These are phyloP conservation scores for Mythimna vitellina DNA, from an alignment of 2,888 invertebrate species.

Conservation along the genomic window DNA sequence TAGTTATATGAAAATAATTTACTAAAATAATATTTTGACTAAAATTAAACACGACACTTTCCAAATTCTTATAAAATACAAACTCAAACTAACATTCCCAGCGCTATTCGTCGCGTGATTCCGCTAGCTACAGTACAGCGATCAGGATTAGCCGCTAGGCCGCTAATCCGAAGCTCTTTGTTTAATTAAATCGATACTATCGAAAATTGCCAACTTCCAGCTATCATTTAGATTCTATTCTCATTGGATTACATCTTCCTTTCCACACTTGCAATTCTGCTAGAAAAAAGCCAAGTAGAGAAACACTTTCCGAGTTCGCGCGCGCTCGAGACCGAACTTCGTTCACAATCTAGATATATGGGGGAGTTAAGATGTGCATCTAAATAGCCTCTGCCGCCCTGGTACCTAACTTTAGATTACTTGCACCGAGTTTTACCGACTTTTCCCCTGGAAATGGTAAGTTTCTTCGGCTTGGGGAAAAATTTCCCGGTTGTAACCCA, in stretches of 20 bases:
- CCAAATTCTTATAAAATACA: conserved; percentile 26
- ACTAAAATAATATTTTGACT: too few species aligned
- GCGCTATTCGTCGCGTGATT: conserved; percentile 31
- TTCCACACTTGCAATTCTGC: conserved; percentile 77
- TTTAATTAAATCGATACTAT: conserved; percentile 77
- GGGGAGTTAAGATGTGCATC: conserved; percentile 90
- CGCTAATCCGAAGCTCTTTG: conserved; percentile 63
- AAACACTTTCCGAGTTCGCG: conserved; percentile 62
- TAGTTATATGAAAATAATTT: too few species aligned
- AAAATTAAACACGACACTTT: conserved; percentile 6
- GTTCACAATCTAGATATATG: conserved; percentile 89
- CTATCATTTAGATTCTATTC: conserved; percentile 73
- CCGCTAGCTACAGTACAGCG: conserved; percentile 37
- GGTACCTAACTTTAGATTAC: conserved; percentile 90
- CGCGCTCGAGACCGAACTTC: conserved; percentile 75
- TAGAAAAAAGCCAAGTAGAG: conserved; percentile 66
- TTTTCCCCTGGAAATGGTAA: conserved; percentile 79
- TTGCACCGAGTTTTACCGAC: conserved; percentile 87
- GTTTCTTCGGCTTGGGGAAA: conserved; percentile 70
- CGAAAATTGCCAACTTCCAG: conserved; percentile 66
- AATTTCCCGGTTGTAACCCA: conserved; percentile 83
- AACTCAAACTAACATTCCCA: conserved; percentile 35
- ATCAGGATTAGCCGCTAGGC: conserved; percentile 53
- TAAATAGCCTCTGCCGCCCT: conserved; percentile 89
- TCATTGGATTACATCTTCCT: conserved; percentile 75